Evolutionary conservation across 2,113 vertebrate species (phyloP).

Genomic region (Cnemophilus loriae): DNA sequence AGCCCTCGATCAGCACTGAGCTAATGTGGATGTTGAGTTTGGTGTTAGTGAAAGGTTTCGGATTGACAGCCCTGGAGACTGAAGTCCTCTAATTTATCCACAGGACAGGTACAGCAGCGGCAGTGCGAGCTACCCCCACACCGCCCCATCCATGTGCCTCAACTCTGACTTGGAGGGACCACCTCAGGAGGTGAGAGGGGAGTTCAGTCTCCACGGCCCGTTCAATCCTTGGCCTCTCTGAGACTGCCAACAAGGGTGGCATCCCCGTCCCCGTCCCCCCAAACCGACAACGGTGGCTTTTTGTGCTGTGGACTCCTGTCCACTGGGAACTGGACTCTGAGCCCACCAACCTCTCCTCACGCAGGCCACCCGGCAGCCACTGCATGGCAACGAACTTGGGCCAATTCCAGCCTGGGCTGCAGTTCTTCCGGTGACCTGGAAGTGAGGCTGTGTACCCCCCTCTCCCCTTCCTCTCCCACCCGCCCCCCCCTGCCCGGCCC

Average conservation of each 20-base stretch:
- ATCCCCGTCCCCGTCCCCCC: slow-evolving; percentile 33
- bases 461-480: slow-evolving; percentile 35
- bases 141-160: slow-evolving; percentile 82
- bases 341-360: slow-evolving; percentile 74
- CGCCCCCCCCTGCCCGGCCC: slow-evolving; percentile 24
- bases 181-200: slow-evolving; percentile 84
- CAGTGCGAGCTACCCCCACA: slow-evolving; percentile 80
- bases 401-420: slow-evolving; percentile 59
- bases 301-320: slow-evolving; percentile 79
- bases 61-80: slow-evolving; percentile 83
- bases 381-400: slow-evolving; percentile 68
- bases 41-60: slow-evolving; percentile 78
- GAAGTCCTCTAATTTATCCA: slow-evolving; percentile 84
- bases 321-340: slow-evolving; percentile 77
- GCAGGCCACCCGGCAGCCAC: slow-evolving; percentile 74
- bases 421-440: slow-evolving; percentile 50
- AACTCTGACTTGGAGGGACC: slow-evolving; percentile 83
- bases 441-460: slow-evolving; percentile 49
- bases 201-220: slow-evolving; percentile 83
- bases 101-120: slow-evolving; percentile 83
- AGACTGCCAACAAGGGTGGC: slow-evolving; percentile 82
- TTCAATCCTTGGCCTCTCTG: slow-evolving; percentile 82
- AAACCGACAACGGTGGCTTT: slow-evolving; percentile 71
- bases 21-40: slow-evolving; percentile 73
- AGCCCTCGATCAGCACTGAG: slow-evolving; percentile 33